Conservation (phyloP, 1,140 invertebrate species). For the Vollenhovia emeryi region DNA sequence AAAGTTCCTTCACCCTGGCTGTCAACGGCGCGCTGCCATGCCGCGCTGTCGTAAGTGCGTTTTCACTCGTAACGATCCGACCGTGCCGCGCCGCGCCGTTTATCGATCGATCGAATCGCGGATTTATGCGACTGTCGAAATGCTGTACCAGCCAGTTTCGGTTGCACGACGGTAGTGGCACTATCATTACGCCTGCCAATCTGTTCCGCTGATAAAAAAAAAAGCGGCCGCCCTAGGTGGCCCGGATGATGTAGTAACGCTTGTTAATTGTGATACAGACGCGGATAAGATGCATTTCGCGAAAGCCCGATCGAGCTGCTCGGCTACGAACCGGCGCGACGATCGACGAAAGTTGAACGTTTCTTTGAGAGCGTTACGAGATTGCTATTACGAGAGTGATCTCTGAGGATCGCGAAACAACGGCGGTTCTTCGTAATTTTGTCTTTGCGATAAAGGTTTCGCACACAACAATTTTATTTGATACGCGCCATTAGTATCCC, state of each 20-base stretch:
- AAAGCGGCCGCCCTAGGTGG: neutral
- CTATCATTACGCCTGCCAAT: conserved; percentile 36
- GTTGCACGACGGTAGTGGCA: neutral
- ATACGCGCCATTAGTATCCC: neutral
- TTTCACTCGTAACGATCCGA: conserved; percentile 54
- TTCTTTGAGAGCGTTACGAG: neutral
- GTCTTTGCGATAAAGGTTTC: neutral
- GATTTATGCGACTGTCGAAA: conserved; percentile 59
- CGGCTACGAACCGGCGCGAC: neutral
- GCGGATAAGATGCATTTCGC: conserved; percentile 17
- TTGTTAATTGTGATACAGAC: conserved; percentile 7
- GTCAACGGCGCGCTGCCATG: conserved; percentile 6
- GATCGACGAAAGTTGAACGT: neutral
- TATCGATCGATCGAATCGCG: conserved; percentile 62
- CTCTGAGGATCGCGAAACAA: neutral
- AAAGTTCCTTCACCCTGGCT: conserved; percentile 62
- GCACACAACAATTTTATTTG: neutral
- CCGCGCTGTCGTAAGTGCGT: conserved; percentile 56
- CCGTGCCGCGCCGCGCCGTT: conserved; percentile 7
- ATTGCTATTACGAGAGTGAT: neutral
- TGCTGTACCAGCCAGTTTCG: conserved; percentile 35
- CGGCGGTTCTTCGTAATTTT: neutral
- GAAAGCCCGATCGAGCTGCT: neutral
- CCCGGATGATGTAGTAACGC: conserved; percentile 26
- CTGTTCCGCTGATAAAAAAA: conserved; percentile 28